Conservation (phyloP, 2,113 vertebrate genomes). For the Urocynchramus pylzowi region DNA sequence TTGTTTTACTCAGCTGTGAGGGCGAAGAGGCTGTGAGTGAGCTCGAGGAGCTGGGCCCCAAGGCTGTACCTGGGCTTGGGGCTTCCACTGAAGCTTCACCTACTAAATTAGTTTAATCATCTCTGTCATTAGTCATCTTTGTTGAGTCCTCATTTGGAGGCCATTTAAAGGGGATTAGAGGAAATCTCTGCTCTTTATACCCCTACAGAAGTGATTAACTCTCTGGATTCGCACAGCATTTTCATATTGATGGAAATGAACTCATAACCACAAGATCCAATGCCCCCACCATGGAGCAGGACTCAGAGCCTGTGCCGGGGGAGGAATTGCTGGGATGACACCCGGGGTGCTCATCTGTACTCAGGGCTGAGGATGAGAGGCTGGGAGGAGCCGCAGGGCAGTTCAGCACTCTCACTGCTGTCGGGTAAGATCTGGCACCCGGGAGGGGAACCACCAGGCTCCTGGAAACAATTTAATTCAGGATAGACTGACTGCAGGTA, state of each 20-base stretch:
- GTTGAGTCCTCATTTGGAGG: slow-evolving; percentile 8
- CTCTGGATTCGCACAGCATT: background rate
- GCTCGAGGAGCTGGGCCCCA: background rate
- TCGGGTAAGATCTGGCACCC: accelerated
- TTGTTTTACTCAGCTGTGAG: background rate
- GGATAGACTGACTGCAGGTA: background rate
- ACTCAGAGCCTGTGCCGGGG: background rate
- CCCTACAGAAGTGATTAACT: background rate
- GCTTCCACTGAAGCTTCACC: background rate
- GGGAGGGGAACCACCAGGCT: background rate
- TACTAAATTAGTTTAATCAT: background rate
- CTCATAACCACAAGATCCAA: background rate
- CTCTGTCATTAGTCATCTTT: slow-evolving; percentile 17
- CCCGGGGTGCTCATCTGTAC: background rate
- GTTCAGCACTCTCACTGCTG: accelerated
- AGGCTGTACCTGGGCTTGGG: background rate
- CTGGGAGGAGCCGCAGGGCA: accelerated
- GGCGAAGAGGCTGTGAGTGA: background rate
- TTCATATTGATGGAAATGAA: background rate
- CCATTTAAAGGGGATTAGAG: slow-evolving; percentile 49
- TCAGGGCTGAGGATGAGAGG: background rate
- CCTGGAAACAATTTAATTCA: background rate
- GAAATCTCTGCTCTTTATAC: background rate
- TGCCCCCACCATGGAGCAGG: background rate
- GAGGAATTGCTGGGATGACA: background rate